Conservation (phyloP, 37 sponge, comb jelly and placozoan genomes). For the Lycopodina hypogea region DNA sequence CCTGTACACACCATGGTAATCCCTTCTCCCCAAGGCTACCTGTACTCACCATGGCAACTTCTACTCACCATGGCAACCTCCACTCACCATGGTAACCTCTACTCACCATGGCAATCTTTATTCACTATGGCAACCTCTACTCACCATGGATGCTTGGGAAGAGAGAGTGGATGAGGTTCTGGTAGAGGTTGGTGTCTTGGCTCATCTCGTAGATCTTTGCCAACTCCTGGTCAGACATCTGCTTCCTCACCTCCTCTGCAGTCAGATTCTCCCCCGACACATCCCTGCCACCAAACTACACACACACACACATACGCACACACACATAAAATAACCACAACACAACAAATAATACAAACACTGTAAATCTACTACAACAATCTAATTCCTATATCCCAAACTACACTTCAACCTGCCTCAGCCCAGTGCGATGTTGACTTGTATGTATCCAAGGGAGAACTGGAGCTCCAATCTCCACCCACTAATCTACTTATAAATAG, state of each 20-base stretch:
- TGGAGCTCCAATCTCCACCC: too few relatives aligned
- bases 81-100: too few relatives aligned
- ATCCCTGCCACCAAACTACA: constrained; percentile 77
- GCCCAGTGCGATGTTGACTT: too few relatives aligned
- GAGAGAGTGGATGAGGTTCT: constrained; percentile 85
- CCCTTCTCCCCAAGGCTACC: too few relatives aligned
- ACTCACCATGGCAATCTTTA: neutral
- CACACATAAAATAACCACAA: neutral
- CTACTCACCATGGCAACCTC: too few relatives aligned
- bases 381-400: too few relatives aligned
- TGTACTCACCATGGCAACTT: too few relatives aligned
- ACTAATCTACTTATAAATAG: too few relatives aligned
- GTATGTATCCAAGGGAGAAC: too few relatives aligned
- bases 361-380: neutral
- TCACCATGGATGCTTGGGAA: constrained; percentile 98
- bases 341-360: neutral
- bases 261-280: constrained; percentile 72
- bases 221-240: constrained; percentile 83
- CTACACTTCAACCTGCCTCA: too few relatives aligned
- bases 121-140: neutral
- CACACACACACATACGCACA: too few relatives aligned
- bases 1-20: neutral
- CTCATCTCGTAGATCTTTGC: constrained; percentile 89
- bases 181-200: constrained; percentile 88
- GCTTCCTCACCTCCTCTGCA: constrained; percentile 71